Base-by-base conservation (phyloP, 1,140 invertebrate genomes). In the Ips nitidus region DNA sequence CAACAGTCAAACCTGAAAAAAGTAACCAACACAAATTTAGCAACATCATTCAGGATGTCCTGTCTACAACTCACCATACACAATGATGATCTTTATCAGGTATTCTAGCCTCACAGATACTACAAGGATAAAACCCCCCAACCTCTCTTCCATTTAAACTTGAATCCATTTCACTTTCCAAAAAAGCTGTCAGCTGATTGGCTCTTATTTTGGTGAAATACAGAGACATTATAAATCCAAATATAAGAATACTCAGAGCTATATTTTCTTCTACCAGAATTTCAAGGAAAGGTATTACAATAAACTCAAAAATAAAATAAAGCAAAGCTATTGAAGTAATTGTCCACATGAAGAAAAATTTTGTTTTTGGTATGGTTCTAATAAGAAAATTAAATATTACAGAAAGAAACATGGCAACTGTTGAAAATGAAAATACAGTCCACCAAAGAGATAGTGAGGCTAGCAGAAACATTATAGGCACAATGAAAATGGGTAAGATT, bases 281-380 rank as follows among this genome's bases (percentile, higher is more conserved):
- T 78, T 90, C 87, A 55, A 90, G 77, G 53, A 88, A 79, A 47
- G 85, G 84, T 42, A 90, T 83, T 22, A 90, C 85, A 67, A 80
- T 81, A 38, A 86, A 74, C 77, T 90, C 86, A 80, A 89, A 90
- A n/a, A 90, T 82, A 5, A 87, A 73, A 76, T 89, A 86, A 73
- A 91, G 77, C 71, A 85, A 83, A 22, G 87, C 68, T 39, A 86
- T 81, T 39, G 89, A 90, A 37, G 85, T 85, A 8, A 88, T 79
- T 4, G 86, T 85, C 89, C 90, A 91, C 50, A 86, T 83, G 68
- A 86, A 81, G 77, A 90, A 91, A 77, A 91, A 90, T 72, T 87
- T 86, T 22, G 88, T 78, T 63, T 71, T 71, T 39, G 74, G 75
- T 53, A 72, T 75, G 65, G 75, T 79, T 81, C 78, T 83, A 78